A percentile compares a stretch with the other conserved stretches of the same genome.
phyloP scores from a whole-genome alignment of 2,113 vertebrate genomes.

The Archocentrus centrarchus region DNA sequence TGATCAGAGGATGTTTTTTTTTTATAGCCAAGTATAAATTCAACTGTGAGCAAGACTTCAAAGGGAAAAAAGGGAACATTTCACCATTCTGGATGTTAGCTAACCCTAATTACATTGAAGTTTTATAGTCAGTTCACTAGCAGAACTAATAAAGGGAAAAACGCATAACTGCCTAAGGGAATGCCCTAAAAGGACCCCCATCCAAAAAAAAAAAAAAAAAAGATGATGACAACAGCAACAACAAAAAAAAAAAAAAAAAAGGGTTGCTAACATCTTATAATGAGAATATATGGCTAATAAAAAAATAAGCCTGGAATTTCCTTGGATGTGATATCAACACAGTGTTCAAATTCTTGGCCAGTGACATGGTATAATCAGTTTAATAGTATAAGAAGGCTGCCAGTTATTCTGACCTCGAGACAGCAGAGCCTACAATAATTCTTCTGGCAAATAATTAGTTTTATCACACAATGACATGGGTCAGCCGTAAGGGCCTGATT shows the following conservation, averaged over 20 bases:
- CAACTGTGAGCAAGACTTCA: constrained; percentile 45
- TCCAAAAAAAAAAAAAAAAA: constrained; percentile 32
- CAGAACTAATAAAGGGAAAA: constrained; percentile 17
- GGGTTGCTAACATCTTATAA: constrained; percentile 18
- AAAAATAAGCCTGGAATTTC: constrained; percentile 25
- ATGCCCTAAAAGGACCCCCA: constrained; percentile 13
- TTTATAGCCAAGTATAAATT: constrained; percentile 21
- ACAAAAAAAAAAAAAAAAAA: constrained; percentile 2
- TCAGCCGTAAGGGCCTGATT: constrained; percentile 73
- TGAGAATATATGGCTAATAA: constrained; percentile 31
- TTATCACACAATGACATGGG: constrained; percentile 80
- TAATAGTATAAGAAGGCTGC: constrained; percentile 60
- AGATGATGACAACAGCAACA: no score
- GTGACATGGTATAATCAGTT: constrained; percentile 60
- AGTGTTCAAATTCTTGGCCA: constrained; percentile 48
- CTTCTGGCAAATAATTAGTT: constrained; percentile 80
- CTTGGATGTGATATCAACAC: constrained; percentile 44
- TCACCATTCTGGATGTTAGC: constrained; percentile 4
- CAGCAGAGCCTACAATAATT: constrained; percentile 67
- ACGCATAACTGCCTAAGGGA: constrained; percentile 36
- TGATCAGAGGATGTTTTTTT: constrained; percentile 15
- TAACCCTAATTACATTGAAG: constrained; percentile 44
- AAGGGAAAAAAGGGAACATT: constrained; percentile 14
- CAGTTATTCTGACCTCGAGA: constrained; percentile 70
- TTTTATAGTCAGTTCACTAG: not conserved